Evolutionary conservation across 2,888 invertebrate species (phyloP).

Genomic region (Entomobrya multifasciata): DNA sequence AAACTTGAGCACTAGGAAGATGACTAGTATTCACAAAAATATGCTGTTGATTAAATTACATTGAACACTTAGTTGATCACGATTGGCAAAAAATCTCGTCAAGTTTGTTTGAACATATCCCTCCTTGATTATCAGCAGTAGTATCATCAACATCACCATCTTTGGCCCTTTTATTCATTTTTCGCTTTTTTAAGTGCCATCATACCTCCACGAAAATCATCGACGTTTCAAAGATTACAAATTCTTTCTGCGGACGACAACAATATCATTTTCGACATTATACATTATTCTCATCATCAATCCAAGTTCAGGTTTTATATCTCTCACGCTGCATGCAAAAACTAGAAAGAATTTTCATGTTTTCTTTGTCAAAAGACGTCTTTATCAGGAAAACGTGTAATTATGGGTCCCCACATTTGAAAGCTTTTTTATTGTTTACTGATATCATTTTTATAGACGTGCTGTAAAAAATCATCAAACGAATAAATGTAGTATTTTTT

Average conservation of each 20-base stretch:
- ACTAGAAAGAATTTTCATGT: conserved; percentile 19
- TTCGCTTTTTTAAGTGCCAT: too few relatives aligned
- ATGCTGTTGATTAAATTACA: conserved; percentile 47
- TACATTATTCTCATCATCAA: neutral
- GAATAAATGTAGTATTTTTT: conserved; percentile 31
- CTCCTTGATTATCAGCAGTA: conserved; percentile 17
- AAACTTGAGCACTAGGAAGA: conserved; percentile 12
- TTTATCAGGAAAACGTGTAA: conserved; percentile 52
- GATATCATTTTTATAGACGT: conserved; percentile 64
- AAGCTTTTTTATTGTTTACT: conserved; percentile 50
- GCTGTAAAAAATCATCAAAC: conserved; percentile 53
- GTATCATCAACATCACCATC: neutral
- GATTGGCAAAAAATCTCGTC: conserved; percentile 38
- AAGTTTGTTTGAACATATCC: conserved; percentile 2
- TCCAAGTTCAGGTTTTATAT: conserved; percentile 51
- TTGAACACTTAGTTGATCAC: conserved; percentile 45
- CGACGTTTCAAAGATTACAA: conserved; percentile 24
- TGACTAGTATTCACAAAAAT: neutral
- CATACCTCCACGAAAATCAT: conserved; percentile 15
- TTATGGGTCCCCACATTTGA: conserved; percentile 41
- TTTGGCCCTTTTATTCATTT: neutral
- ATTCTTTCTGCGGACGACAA: conserved; percentile 19
- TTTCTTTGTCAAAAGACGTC: conserved; percentile 54
- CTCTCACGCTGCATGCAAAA: conserved; percentile 27
- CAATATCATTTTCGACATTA: conserved; percentile 36